phyloP scores from a whole-genome alignment of 2,797 vertebrate genomes.

The Parauchenoglanis punctatus region DNA sequence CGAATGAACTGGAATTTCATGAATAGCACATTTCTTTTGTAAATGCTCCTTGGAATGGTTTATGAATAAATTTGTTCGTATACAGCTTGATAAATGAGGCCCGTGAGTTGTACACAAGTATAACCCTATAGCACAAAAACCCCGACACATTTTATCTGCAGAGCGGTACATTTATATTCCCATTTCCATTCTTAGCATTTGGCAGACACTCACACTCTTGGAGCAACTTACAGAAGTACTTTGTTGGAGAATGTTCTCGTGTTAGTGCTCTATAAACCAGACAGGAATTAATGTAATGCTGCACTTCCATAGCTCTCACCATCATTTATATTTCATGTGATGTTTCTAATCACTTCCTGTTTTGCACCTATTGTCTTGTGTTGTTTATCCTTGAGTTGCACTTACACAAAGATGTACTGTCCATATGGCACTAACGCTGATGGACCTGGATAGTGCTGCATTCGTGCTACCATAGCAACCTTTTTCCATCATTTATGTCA shows the following conservation, averaged over 20 bases:
- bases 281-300: constrained; percentile 5
- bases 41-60: neutral
- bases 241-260: neutral
- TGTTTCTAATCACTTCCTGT: neutral
- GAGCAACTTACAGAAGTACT: neutral
- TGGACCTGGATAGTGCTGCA: neutral
- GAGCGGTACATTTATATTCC: constrained; percentile 5
- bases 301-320: neutral
- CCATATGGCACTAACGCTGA: neutral
- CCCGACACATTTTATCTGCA: neutral
- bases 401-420: neutral
- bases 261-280: neutral
- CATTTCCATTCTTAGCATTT: neutral
- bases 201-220: neutral
- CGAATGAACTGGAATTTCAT: neutral
- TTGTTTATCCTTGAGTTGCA: neutral
- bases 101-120: neutral
- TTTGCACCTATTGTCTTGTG: neutral
- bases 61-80: neutral
- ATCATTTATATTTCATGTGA: constrained; percentile 18
- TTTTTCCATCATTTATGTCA: neutral
- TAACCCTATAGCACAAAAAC: neutral
- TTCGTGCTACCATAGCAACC: neutral
- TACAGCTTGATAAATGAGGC: constrained; percentile 15
- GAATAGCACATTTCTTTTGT: neutral